Base-by-base conservation (phyloP, 2,888 invertebrate species). In the Ceriagrion tenellum region DNA sequence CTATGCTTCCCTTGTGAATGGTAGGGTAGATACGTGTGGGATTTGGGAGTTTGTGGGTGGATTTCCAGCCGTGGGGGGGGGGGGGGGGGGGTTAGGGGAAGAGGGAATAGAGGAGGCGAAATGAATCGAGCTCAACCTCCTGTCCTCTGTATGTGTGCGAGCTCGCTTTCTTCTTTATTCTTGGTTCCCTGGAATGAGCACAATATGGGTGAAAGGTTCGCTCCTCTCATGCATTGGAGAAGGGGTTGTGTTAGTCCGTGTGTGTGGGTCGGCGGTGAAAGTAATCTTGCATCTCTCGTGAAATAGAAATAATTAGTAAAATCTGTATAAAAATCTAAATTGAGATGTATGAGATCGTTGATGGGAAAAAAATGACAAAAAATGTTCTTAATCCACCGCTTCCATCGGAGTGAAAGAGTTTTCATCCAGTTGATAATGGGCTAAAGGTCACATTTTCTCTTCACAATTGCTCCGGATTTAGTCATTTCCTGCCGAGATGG, bases 271-370 rank as follows among this genome's bases (percentile, higher is more conserved):
- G 20, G 59, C 59, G n/a, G 40, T n/a, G 74, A 6, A 59, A 63
- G 35, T 91, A 93, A 93, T 69, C 69, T 69, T 69, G 40, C 93
- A 20, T 93, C 93, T 69, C 69, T 93, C 93, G 63, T 26, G 93
- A 93, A 74, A 93, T 74, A 47, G 93, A 55, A 93, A 69, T 93
- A 93, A 93, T 93, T 93, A 93, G 81, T 47, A 23, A 91, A 93
- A 93, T 69, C 93, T 93, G 40, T 69, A 74, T 74, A 93, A 47
- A 56, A 93, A 93, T 93, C 93, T 47, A 93, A 69, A 93, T 93
- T 93, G 63, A 69, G 93, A 93, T 63, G 30, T 69, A 69, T 26
- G 91, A 63, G 26, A 30, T n/a, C 47, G n/a, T 93, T 93, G 55
- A 59, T n/a, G 30, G 35, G 69, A 69, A 91, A 91, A 93, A 69